Base-by-base conservation (phyloP, 2,113 vertebrate species). In the Calonectris borealis region DNA sequence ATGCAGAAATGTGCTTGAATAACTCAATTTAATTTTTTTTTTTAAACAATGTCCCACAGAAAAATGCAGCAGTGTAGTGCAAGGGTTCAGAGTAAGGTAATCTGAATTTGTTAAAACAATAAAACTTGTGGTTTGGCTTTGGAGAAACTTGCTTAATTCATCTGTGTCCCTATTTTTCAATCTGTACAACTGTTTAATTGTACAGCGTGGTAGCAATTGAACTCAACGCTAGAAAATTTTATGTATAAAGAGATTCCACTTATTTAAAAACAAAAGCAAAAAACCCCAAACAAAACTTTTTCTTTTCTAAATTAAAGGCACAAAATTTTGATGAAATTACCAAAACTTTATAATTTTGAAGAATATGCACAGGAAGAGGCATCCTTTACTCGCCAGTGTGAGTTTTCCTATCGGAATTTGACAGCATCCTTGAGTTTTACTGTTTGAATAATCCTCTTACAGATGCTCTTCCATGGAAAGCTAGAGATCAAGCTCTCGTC, bases 281-380 rank as follows among this genome's bases (percentile, higher is more conserved):
- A 34, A 15, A 5, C 0, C 8, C 4, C 4, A 19, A 25, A 46
- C 3, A 34, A 34, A 31, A 5, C 3, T 2, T 17, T 25, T 40
- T 54, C 1, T 12, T 20, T 20, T 32, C 25, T 62, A 18, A 8
- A 38, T 36, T 60, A 61, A 75, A 65, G 16, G 12, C 46, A 27
- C 1, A 44, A 71, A 76, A 25, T 51, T 40, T 61, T 68, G 7
- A 65, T 27, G 19, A 46, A 83, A 44, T 40, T 60, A 13, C 10
- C 31, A 26, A 52, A 86, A 52, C 13, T 51, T 60, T 36, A 31
- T 24, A 29, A 8, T 66, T 81, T 86, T 76, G 62, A 76, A 89
- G 38, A 64, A 26, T 27, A 32, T 83, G 40, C 22, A 31, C 24
- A 46, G 38, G 6, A 68, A 80, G 24, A 76, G 8, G 18, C 3